phyloP scores from a whole-genome alignment of 2,113 vertebrate genomes.

The Callopanchax toddi region DNA sequence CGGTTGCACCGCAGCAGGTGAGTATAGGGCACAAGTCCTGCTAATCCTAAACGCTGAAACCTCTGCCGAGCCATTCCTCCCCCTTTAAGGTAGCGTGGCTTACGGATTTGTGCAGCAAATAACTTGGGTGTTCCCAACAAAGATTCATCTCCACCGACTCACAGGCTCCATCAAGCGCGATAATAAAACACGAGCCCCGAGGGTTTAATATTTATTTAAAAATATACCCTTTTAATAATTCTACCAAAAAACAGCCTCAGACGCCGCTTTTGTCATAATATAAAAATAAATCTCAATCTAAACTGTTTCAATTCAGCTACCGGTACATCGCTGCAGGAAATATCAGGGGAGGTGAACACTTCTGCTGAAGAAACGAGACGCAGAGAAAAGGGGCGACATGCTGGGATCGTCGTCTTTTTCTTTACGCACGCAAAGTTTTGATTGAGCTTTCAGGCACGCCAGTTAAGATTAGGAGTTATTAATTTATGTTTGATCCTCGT shows the following conservation, averaged over 20 bases:
- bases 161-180: not conserved
- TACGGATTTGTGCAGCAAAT: not conserved
- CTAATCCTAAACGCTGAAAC: not conserved
- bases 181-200: not conserved
- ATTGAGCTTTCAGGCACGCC: constrained; percentile 37
- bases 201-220: constrained; percentile 2
- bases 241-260: not conserved
- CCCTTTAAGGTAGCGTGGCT: not conserved
- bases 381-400: constrained; percentile 8
- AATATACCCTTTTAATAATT: not conserved
- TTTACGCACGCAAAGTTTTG: constrained; percentile 21
- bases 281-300: not conserved
- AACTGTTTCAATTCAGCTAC: constrained; percentile 20
- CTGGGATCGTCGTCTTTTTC: constrained; percentile 39
- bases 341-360: constrained; percentile 16
- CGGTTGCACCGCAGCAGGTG: not conserved
- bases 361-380: constrained; percentile 7
- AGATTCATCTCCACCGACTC: not conserved
- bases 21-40: constrained; percentile 12
- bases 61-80: constrained; percentile 8
- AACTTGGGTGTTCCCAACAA: not conserved
- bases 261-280: constrained; percentile 4
- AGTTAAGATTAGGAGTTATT: constrained; percentile 36
- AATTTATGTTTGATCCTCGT: constrained; percentile 45
- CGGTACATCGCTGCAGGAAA: constrained; percentile 1